phyloP scores from a whole-genome alignment of 2,888 invertebrate species.

The Drosophila barbarae region DNA sequence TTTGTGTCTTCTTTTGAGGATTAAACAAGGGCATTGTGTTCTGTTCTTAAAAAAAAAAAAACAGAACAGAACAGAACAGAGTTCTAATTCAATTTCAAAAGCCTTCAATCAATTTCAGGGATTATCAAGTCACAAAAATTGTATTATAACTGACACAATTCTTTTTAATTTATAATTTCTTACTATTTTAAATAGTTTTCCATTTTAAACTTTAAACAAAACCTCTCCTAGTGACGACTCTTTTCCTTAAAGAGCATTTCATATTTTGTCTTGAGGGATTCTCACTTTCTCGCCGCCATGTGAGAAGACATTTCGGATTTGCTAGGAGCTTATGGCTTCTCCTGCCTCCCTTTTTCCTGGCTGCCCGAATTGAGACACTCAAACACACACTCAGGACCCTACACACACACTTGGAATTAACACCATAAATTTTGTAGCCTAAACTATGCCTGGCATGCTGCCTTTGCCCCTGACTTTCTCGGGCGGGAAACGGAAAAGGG shows the following conservation, averaged over 20 bases:
- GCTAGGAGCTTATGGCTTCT: constrained; percentile 44
- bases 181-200: no score
- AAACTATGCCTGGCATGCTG: constrained; percentile 56
- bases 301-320: constrained; percentile 41
- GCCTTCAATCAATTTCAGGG: constrained; percentile 8
- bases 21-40: not conserved
- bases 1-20: constrained; percentile 14
- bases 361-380: constrained; percentile 50
- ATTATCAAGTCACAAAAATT: not conserved
- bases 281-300: constrained; percentile 15
- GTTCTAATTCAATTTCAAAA: not conserved
- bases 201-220: not conserved
- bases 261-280: constrained; percentile 10
- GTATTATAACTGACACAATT: no score
- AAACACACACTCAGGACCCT: constrained; percentile 18
- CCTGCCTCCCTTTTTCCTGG: constrained; percentile 20
- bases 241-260: constrained; percentile 20
- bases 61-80: no score
- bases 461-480: constrained; percentile 30
- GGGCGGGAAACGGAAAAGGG: not conserved
- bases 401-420: constrained; percentile 58
- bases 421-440: constrained; percentile 70
- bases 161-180: no score
- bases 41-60: constrained; percentile 1
- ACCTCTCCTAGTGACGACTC: not conserved